Percentiles rank a stretch among this genome's conserved stretches.
Evolutionary conservation across 2,888 invertebrate species (phyloP).

Genomic region (Gymnoscelis rufifasciata): DNA sequence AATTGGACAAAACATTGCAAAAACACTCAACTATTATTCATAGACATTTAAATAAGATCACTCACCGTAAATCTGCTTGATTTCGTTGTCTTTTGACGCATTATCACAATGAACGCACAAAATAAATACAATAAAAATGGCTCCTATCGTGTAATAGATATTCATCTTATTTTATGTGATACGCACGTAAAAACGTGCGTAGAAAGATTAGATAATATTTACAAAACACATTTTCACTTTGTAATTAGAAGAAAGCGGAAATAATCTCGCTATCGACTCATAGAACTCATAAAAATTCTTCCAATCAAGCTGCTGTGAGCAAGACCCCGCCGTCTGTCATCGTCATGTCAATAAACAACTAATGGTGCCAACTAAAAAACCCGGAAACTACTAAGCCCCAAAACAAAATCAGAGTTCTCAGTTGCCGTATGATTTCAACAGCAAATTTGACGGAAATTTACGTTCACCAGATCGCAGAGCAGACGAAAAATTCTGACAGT

Average conservation of each 20-base stretch:
- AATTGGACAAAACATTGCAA: not conserved
- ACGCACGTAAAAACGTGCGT: conserved; percentile 59
- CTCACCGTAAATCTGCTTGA: conserved; percentile 71
- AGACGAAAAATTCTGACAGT: too few relatives aligned
- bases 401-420: too few relatives aligned
- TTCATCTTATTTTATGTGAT: conserved; percentile 64
- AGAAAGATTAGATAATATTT: conserved; percentile 57
- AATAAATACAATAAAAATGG: conserved; percentile 79
- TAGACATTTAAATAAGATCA: conserved; percentile 27
- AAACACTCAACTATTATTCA: not conserved
- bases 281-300: conserved; percentile 57
- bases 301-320: conserved; percentile 63
- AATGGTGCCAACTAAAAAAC: conserved; percentile 49
- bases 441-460: too few relatives aligned
- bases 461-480: too few relatives aligned
- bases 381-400: not conserved
- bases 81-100: conserved; percentile 74
- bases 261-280: conserved; percentile 58
- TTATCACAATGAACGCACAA: conserved; percentile 78
- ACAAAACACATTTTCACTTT: conserved; percentile 69
- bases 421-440: too few relatives aligned
- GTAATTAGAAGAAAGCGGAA: conserved; percentile 50
- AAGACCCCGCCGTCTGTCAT: conserved; percentile 73
- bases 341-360: conserved; percentile 76
- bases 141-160: conserved; percentile 72